Conservation (phyloP, 2,888 invertebrate genomes). For the Philopedon plagiatum region DNA sequence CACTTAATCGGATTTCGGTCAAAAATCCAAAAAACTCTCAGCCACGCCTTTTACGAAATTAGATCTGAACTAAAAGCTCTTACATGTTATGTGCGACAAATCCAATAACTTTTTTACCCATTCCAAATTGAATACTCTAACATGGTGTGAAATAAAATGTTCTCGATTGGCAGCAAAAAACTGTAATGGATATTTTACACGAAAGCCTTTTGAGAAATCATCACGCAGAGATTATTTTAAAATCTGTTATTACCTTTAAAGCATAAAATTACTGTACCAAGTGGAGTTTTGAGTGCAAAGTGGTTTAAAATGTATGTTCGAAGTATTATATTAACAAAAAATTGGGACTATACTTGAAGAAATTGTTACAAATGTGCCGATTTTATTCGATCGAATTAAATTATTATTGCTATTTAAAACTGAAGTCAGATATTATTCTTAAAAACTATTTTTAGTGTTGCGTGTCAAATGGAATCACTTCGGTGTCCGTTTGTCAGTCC, state of each 20-base stretch:
- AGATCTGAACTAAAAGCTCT: constrained; percentile 12
- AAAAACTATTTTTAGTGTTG: no score
- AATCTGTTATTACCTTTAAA: constrained; percentile 22
- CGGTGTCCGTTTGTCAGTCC: no score
- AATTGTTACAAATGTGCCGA: no score
- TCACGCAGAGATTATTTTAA: constrained; percentile 13
- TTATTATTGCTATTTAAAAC: no score
- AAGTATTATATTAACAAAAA: background rate
- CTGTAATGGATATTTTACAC: constrained; percentile 22
- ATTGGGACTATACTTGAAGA: no score
- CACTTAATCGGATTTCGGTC: background rate
- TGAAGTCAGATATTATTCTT: no score
- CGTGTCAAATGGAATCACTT: no score
- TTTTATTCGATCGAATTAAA: no score
- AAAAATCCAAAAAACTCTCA: constrained; percentile 2
- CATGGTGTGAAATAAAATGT: constrained; percentile 34
- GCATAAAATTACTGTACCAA: constrained; percentile 7
- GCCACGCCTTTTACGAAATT: constrained; percentile 13
- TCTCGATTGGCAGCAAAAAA: constrained; percentile 11
- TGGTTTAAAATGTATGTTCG: background rate
- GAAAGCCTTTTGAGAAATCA: constrained; percentile 11
- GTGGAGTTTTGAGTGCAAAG: background rate
- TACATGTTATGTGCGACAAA: constrained; percentile 35
- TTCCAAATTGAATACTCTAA: constrained; percentile 32
- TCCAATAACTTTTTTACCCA: constrained; percentile 26